Evolutionary conservation across 2,113 vertebrate genomes (phyloP), one percentile per base, ranked within the genome.

Genomic region (Parotia lawesii): DNA sequence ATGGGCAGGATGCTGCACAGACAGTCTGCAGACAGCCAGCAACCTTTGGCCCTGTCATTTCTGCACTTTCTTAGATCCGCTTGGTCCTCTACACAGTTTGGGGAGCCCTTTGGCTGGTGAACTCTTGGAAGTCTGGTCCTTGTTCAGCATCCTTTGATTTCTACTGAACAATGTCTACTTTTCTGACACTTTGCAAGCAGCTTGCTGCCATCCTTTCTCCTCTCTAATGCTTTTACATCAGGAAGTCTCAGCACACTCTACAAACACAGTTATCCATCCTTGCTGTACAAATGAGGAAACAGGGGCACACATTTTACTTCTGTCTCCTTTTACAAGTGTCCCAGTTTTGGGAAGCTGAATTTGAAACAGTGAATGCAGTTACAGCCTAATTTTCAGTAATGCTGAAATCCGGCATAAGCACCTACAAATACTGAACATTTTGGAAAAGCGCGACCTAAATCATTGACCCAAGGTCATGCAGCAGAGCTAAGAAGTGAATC

Each of bases 401-500:
- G 29, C 38, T 61, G 72, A 91, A 91, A 74, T 24, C 5, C 10
- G 33, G 67, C 18, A 50, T 18, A 73, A 86, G 28, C 23, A 85
- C 21, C 44, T 85, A 86, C 72, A 93, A 85, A 57, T 31, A 74
- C 45, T 10, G 48, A 42, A 71, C 69, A 65, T 91, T 92, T 93
- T 60, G 72, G 89, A 84, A 95, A 94, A 71, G 58, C 53, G 70
- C 20, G 4, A 94, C 87, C 87, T 90, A 92, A 88, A 94, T 83
- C 69, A 53, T 35, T 84, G 90, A 94, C 90, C 81, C 69, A 95
- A 77, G 85, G 71, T 96, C 91, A 84, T 5, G 4, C 57, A 94
- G 87, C 66, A 91, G 72, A 95, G 28, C 81, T 96, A 94, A 97
- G 93, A 90, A 93, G 82, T 90, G 93, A 95, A 95, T 93, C 90